phyloP scores from a whole-genome alignment of 2,113 vertebrate species.

The Vulpes vulpes region DNA sequence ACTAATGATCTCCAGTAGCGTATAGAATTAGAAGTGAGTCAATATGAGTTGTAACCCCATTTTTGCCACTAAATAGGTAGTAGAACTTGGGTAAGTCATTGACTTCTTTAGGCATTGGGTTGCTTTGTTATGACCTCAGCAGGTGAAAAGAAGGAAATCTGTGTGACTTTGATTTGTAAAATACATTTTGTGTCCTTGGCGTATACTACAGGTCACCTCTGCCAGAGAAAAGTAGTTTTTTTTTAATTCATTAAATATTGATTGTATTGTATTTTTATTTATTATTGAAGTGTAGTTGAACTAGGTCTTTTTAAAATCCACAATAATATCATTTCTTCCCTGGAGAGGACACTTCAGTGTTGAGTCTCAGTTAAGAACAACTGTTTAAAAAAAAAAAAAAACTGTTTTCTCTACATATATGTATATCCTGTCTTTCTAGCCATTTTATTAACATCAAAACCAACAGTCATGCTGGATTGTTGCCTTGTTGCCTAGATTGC shows the following conservation, averaged over 20 bases:
- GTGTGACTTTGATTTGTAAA: neutral
- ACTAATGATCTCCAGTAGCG: neutral
- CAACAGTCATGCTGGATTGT: neutral
- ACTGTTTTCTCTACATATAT: neutral
- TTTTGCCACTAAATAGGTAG: neutral
- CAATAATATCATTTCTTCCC: slow-evolving; percentile 14
- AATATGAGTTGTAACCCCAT: neutral
- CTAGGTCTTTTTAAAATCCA: neutral
- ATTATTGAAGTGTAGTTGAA: neutral
- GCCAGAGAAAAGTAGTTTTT: neutral
- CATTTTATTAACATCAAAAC: neutral
- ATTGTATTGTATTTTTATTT: neutral
- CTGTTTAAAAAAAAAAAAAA: neutral
- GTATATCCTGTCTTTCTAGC: neutral
- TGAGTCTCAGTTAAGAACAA: neutral
- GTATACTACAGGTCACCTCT: neutral
- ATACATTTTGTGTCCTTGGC: neutral
- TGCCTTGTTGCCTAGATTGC: neutral
- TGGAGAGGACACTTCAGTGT: neutral
- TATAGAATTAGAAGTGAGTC: slow-evolving; percentile 36
- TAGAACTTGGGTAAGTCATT: neutral
- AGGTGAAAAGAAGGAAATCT: neutral
- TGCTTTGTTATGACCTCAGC: neutral
- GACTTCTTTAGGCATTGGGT: neutral
- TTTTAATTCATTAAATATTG: neutral